Evolutionary conservation across 2,888 invertebrate species (phyloP).

Genomic region (Myopa testacea): DNA sequence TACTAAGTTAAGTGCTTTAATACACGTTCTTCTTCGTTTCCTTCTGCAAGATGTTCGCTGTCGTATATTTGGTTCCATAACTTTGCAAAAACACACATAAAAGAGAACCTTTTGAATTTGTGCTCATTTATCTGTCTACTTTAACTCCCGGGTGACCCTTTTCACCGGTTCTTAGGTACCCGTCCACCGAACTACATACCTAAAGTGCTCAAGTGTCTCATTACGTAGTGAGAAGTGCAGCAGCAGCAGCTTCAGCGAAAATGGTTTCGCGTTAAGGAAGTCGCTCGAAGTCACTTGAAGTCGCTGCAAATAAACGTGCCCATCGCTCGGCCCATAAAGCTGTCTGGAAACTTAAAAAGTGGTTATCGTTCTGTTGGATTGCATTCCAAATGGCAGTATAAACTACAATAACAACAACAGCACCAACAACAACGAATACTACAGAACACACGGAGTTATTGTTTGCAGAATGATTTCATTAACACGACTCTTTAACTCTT

Average conservation of each 20-base stretch:
- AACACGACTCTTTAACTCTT: background rate
- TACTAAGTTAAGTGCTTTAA: no score
- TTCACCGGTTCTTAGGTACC: background rate
- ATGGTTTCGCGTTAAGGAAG: background rate
- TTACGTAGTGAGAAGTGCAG: background rate
- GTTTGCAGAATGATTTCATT: background rate
- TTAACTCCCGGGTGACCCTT: background rate
- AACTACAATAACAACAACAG: background rate
- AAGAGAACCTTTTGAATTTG: background rate
- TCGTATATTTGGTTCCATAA: no score
- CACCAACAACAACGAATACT: background rate
- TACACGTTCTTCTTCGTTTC: no score
- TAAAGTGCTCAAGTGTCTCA: background rate
- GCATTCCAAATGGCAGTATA: background rate
- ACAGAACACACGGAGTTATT: background rate
- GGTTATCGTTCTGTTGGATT: constrained; percentile 42
- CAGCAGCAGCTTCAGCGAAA: no score
- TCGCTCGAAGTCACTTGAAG: constrained; percentile 40
- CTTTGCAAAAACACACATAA: no score
- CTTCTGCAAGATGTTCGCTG: no score
- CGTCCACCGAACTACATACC: no score
- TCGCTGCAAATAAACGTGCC: constrained; percentile 40
- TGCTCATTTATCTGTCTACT: background rate
- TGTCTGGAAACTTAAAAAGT: constrained; percentile 56
- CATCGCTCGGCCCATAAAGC: constrained; percentile 52